Conservation (phyloP, 2,888 invertebrate species). For the Cremastinae sp. region DNA sequence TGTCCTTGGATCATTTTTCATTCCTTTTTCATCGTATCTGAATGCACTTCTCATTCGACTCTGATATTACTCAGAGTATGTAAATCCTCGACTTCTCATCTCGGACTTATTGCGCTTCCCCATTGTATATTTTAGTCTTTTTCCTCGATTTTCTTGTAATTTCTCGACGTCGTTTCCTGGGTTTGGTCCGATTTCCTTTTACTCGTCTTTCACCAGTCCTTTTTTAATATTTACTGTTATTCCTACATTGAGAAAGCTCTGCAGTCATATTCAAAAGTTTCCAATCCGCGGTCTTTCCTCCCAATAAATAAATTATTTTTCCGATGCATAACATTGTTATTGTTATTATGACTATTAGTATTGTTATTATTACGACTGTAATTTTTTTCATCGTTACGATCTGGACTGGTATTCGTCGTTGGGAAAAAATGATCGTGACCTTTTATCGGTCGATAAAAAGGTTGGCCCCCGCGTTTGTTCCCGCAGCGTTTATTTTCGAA, state of each 20-base stretch:
- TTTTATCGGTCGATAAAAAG: no score
- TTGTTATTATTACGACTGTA: no score
- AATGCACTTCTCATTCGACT: not conserved
- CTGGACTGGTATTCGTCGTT: not conserved
- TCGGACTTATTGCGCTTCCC: constrained; percentile 11
- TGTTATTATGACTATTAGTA: no score
- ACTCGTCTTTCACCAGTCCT: not conserved
- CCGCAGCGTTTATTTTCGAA: no score
- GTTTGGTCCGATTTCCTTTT: not conserved
- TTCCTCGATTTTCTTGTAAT: constrained; percentile 4
- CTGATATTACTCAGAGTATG: constrained; percentile 24
- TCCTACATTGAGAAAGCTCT: not conserved
- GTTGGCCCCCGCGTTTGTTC: no score
- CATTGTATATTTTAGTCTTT: not conserved
- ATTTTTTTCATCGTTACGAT: no score
- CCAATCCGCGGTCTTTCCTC: no score
- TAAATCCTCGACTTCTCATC: constrained; percentile 26
- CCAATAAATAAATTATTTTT: no score
- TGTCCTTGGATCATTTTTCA: not conserved
- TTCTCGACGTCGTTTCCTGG: constrained; percentile 3
- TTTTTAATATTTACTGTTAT: constrained; percentile 12
- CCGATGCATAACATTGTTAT: not conserved
- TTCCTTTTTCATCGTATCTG: constrained; percentile 3
- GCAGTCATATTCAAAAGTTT: not conserved
- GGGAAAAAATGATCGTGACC: not conserved